Evolutionary conservation across 2,888 invertebrate species (phyloP), one percentile per base, ranked within the genome.

Genomic region (Hemithea aestivaria): DNA sequence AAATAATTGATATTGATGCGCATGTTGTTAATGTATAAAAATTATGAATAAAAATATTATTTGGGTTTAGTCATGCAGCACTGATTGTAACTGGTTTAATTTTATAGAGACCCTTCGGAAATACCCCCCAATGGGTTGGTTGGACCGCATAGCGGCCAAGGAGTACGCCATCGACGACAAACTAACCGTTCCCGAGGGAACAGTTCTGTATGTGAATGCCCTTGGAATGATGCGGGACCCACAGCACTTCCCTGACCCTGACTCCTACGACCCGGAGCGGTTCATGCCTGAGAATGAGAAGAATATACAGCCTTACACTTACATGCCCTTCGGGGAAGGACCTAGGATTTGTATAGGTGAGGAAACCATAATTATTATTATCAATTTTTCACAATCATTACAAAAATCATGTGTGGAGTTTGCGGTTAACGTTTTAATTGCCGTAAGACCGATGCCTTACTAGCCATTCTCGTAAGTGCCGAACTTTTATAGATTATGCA

Each of bases 341-440:
- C 90, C 88, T 1, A 77, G 91, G 35, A 87, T 69, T 52, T 91
- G 91, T 50, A 87, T 91, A 35, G 91, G 90, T 73, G n/a, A n/a
- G n/a, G n/a, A n/a, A n/a, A n/a, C n/a, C n/a, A n/a, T n/a, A n/a
- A n/a, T n/a, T n/a, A n/a, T n/a, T n/a, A n/a, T n/a, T n/a, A n/a
- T n/a, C n/a, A n/a, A n/a, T n/a, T n/a, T n/a, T n/a, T n/a, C n/a
- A n/a, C n/a, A n/a, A n/a, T n/a, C n/a, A n/a, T n/a, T n/a, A n/a
- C n/a, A n/a, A n/a, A n/a, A n/a, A n/a, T n/a, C n/a, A n/a, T n/a
- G n/a, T n/a, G n/a, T n/a, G n/a, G n/a, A n/a, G n/a, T n/a, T n/a
- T n/a, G n/a, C n/a, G n/a, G n/a, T n/a, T n/a, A n/a, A n/a, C n/a
- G n/a, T n/a, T n/a, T n/a, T n/a, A n/a, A n/a, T n/a, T n/a, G n/a